Evolutionary conservation across 2,888 invertebrate genomes (phyloP).

Genomic region (Oscheius sp.): DNA sequence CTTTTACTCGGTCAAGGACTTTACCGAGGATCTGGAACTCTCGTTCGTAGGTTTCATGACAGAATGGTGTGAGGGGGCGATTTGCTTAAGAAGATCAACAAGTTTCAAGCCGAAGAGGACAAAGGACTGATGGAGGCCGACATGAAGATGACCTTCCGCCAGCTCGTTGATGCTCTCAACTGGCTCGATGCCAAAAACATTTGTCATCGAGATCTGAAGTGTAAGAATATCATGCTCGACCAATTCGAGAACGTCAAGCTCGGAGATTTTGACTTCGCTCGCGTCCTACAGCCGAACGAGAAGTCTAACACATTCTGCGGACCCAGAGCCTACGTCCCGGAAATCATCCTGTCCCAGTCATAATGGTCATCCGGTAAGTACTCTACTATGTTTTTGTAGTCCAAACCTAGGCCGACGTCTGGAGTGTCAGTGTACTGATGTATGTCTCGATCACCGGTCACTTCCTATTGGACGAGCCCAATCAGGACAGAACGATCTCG

Average conservation of each 20-base stretch:
- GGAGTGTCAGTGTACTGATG: slow-evolving; percentile 83
- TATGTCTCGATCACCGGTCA: slow-evolving; percentile 81
- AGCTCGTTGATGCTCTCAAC: slow-evolving; percentile 72
- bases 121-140: slow-evolving; percentile 78
- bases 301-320: slow-evolving; percentile 87
- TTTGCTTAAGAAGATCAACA: slow-evolving; percentile 79
- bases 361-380: neutral
- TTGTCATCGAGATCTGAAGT: slow-evolving; percentile 79
- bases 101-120: slow-evolving; percentile 60
- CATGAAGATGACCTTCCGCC: slow-evolving; percentile 74
- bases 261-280: slow-evolving; percentile 26
- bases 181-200: slow-evolving; percentile 56
- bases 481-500: slow-evolving; percentile 41
- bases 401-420: slow-evolving; percentile 79
- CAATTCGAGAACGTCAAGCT: slow-evolving; percentile 80
- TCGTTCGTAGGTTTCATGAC: slow-evolving; percentile 77
- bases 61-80: slow-evolving; percentile 78
- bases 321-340: slow-evolving; percentile 87
- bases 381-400: neutral
- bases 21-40: no score
- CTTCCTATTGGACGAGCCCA: slow-evolving; percentile 52
- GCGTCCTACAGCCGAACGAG: slow-evolving; percentile 36
- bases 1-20: no score
- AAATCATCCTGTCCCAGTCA: slow-evolving; percentile 77
- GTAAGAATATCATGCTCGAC: slow-evolving; percentile 79